Conservation (phyloP, 2,797 vertebrate genomes). For the Propithecus deckenii region DNA sequence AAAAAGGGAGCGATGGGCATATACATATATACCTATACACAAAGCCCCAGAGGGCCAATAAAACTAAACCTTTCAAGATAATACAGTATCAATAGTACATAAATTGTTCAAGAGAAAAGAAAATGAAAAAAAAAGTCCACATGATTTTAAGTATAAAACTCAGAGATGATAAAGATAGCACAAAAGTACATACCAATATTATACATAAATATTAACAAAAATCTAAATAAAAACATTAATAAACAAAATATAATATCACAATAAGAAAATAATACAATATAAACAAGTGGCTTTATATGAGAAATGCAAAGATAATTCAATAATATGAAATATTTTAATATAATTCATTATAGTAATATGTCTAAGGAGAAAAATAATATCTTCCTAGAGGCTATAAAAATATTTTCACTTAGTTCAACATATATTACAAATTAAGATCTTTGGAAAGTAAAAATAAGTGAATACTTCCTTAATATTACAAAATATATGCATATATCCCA, state of each 20-base stretch:
- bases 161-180: neutral
- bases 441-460: neutral
- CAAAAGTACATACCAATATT: neutral
- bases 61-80: neutral
- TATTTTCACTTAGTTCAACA: neutral
- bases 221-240: neutral
- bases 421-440: neutral
- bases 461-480: neutral
- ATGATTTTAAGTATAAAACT: neutral
- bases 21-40: neutral
- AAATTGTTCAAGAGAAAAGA: neutral
- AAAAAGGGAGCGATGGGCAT: neutral
- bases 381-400: neutral
- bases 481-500: neutral
- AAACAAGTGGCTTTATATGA: neutral
- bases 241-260: neutral
- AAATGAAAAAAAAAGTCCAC: neutral
- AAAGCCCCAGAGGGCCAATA: neutral
- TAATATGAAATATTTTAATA: neutral
- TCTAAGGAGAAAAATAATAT: neutral
- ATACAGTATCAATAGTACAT: neutral
- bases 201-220: neutral
- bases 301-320: neutral
- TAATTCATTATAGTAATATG: neutral
- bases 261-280: neutral